phyloP scores from a whole-genome alignment of 1,140 invertebrate genomes.

The Cardiocondyla obscurior region DNA sequence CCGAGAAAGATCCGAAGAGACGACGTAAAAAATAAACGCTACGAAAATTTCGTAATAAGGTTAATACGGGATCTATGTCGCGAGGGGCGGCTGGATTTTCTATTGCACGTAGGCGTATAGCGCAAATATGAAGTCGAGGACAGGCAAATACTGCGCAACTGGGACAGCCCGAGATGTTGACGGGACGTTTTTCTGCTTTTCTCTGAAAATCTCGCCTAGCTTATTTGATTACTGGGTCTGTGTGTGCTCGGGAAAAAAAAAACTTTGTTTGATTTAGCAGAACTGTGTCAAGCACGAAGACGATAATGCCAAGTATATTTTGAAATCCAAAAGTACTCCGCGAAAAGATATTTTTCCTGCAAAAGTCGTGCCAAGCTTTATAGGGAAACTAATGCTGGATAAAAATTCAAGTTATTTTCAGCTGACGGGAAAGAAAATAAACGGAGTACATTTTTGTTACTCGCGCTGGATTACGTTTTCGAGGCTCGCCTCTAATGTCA shows the following conservation, averaged over 20 bases:
- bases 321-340: not conserved
- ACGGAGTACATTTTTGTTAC: not conserved
- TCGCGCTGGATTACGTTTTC: not conserved
- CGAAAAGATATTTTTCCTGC: not conserved
- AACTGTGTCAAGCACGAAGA: conserved; percentile 1
- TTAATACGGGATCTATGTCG: conserved; percentile 18
- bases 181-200: conserved; percentile 23
- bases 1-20: not conserved
- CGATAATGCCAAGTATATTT: conserved; percentile 15
- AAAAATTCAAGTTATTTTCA: not conserved
- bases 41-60: conserved; percentile 15
- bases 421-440: not conserved
- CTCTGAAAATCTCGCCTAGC: conserved; percentile 30
- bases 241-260: conserved; percentile 2
- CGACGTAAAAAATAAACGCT: not conserved
- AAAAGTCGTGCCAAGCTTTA: not conserved
- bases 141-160: conserved; percentile 39
- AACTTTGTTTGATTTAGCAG: conserved; percentile 4
- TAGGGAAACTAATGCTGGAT: not conserved
- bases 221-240: conserved; percentile 50
- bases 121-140: not conserved
- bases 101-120: not conserved
- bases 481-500: not conserved
- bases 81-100: conserved; percentile 21
- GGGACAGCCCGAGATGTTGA: conserved; percentile 41